Percentiles rank a stretch among this genome's conserved stretches.
These are phyloP conservation scores for Rhingia campestris DNA, from an alignment of 2,888 invertebrate genomes.

Conservation along the genomic window DNA sequence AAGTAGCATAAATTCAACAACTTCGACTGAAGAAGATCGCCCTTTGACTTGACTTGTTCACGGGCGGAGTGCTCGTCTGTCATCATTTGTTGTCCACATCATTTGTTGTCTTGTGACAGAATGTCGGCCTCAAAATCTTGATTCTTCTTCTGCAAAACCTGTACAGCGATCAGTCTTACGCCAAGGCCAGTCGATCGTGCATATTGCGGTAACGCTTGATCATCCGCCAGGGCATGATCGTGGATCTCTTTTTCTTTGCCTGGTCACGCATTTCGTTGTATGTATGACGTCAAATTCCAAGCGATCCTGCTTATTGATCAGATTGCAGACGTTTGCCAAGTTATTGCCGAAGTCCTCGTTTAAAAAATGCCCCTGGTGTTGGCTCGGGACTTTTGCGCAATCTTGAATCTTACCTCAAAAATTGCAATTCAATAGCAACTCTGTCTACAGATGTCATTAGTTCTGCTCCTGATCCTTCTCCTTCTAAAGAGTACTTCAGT, in stretches of 20 bases:
- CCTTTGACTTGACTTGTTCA: constrained; percentile 83
- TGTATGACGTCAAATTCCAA: constrained; percentile 94
- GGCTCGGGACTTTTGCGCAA: too few relatives aligned
- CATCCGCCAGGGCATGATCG: constrained; percentile 86
- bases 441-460: too few relatives aligned
- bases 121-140: constrained; percentile 95
- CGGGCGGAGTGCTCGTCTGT: constrained; percentile 93
- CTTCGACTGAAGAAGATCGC: constrained; percentile 86
- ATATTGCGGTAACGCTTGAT: constrained; percentile 90
- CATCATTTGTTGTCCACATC: constrained; percentile 90
- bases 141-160: constrained; percentile 96
- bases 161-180: constrained; percentile 88
- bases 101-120: constrained; percentile 93
- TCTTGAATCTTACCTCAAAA: too few relatives aligned
- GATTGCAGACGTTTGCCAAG: constrained; percentile 91
- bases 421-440: too few relatives aligned
- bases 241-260: constrained; percentile 91
- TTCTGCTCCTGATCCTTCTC: too few relatives aligned
- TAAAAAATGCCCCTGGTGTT: constrained; percentile 82
- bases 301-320: constrained; percentile 90
- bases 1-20: constrained; percentile 88
- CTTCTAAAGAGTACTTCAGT: too few relatives aligned
- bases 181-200: constrained; percentile 89
- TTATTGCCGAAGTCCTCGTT: constrained; percentile 89
- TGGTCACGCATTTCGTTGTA: constrained; percentile 91